Evolutionary conservation across 2,113 vertebrate species (phyloP).

Genomic region (Pontoporia blainvillei): DNA sequence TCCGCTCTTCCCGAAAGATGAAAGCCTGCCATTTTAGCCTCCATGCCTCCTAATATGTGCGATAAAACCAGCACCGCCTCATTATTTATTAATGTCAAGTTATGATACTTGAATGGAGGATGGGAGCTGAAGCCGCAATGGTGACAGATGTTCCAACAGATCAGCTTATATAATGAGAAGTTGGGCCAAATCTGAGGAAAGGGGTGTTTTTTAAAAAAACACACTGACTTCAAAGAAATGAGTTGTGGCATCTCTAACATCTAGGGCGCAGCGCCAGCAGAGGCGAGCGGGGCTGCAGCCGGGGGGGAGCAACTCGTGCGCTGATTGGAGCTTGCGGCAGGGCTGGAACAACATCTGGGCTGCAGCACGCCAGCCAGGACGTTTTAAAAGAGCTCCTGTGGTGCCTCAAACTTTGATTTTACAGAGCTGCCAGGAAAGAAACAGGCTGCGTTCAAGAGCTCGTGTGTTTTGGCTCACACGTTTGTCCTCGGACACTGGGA

Average conservation of each 20-base stretch:
- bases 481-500: constrained; percentile 70
- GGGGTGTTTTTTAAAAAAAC: constrained; percentile 72
- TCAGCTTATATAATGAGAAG: constrained; percentile 80
- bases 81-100: constrained; percentile 73
- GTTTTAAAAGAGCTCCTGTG: constrained; percentile 84
- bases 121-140: constrained; percentile 70
- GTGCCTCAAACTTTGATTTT: constrained; percentile 85
- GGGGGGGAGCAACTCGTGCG: constrained; percentile 70
- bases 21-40: constrained; percentile 62
- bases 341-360: constrained; percentile 83
- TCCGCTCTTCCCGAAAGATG: constrained; percentile 63
- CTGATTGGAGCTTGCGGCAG: constrained; percentile 73
- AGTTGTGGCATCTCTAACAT: constrained; percentile 83
- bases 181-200: constrained; percentile 80
- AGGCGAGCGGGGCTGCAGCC: constrained; percentile 74
- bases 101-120: constrained; percentile 64
- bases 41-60: constrained; percentile 22
- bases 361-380: constrained; percentile 81
- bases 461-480: constrained; percentile 79
- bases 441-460: constrained; percentile 73
- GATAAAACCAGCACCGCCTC: constrained; percentile 70
- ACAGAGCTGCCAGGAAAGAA: constrained; percentile 81
- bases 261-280: constrained; percentile 77
- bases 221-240: constrained; percentile 84
- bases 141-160: constrained; percentile 80